These are phyloP conservation scores for Pipistrellus pygmaeus DNA, from an alignment of 2,797 vertebrate genomes.

Conservation along the genomic window DNA sequence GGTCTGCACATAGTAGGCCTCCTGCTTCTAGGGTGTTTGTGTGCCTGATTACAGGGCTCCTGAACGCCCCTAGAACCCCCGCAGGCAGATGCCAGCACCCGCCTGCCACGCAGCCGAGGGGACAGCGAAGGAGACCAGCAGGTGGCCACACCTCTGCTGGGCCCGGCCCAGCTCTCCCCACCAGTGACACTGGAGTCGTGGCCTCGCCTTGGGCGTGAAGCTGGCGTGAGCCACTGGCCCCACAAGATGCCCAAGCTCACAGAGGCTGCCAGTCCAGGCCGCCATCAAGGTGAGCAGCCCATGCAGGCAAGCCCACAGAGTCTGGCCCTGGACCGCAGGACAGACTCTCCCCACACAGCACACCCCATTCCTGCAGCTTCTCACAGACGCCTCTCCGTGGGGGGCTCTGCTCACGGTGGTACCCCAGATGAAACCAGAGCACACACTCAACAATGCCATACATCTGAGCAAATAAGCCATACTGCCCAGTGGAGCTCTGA, in stretches of 20 bases:
- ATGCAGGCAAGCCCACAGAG: neutral
- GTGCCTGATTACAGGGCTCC: neutral
- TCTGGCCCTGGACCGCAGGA: neutral
- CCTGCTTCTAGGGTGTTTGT: neutral
- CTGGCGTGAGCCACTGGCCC: slow-evolving; percentile 38
- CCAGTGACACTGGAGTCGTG: neutral
- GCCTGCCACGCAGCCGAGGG: neutral
- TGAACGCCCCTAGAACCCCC: neutral
- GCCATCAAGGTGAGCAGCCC: neutral
- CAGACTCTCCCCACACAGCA: neutral
- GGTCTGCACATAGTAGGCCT: neutral
- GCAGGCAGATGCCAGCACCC: neutral
- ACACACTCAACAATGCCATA: neutral
- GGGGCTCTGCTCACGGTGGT: neutral
- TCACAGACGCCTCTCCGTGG: neutral
- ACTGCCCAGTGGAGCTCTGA: neutral
- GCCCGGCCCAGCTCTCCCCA: slow-evolving; percentile 12
- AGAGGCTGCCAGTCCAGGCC: neutral
- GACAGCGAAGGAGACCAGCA: neutral
- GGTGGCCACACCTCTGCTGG: neutral
- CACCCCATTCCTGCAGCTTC: neutral
- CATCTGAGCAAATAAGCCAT: neutral
- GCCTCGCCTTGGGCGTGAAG: neutral
- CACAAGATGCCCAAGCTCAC: neutral
- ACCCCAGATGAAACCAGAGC: neutral